Conservation (phyloP, 2,888 invertebrate species). For the Quadroppia sp. region DNA sequence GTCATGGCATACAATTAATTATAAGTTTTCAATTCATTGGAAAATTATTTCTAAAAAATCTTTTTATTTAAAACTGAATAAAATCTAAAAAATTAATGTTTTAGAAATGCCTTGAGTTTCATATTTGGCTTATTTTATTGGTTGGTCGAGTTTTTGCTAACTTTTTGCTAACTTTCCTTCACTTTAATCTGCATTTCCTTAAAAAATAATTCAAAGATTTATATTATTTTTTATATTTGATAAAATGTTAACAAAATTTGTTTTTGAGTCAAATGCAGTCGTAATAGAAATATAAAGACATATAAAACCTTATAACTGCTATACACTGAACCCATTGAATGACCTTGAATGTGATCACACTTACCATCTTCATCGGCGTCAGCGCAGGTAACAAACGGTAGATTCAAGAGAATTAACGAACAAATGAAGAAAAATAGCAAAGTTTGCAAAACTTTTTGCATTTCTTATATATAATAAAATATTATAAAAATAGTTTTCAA, state of each 20-base stretch:
- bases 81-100: too few relatives aligned
- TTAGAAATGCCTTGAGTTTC: not conserved
- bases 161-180: not conserved
- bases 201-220: too few relatives aligned
- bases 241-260: too few relatives aligned
- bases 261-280: too few relatives aligned
- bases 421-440: not conserved
- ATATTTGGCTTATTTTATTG: not conserved
- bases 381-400: not conserved
- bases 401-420: not conserved
- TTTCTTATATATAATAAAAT: not conserved
- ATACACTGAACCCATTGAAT: too few relatives aligned
- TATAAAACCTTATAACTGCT: too few relatives aligned
- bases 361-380: conserved; percentile 26
- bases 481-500: not conserved
- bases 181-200: not conserved
- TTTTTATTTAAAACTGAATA: too few relatives aligned
- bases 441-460: not conserved
- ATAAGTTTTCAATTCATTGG: too few relatives aligned
- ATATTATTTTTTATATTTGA: too few relatives aligned
- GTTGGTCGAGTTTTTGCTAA: not conserved
- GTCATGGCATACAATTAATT: not conserved
- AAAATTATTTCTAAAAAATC: too few relatives aligned
- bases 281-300: too few relatives aligned
- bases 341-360: conserved; percentile 17